Base-by-base conservation (phyloP, 1,140 invertebrate genomes). In the Drosophila leontia region DNA sequence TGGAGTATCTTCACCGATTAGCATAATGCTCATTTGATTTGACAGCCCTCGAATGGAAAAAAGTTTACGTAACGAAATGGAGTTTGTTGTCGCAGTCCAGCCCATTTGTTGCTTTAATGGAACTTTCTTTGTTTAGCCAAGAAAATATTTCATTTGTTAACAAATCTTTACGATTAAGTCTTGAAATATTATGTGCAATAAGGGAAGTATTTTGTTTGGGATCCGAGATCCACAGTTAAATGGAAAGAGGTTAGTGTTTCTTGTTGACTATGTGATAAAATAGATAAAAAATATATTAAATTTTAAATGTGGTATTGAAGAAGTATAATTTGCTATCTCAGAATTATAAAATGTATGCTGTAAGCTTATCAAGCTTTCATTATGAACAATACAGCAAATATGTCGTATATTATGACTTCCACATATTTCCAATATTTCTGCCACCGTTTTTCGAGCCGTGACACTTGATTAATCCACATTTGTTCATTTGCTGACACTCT, bases 11-110 rank as follows among this genome's bases (percentile, higher is more conserved):
- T 71, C 62, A 26, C 44, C 74, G 80, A 88, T 88, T 84, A 84
- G 81, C 84, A 88, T 88, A 88, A 90, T 84, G 80, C 62, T 55
- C 51, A 53, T 84, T 90, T 69, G 69, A 88, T 81, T 81, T 84
- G 84, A 84, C 84, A 84, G 85, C 51, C 34, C 26, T 50, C 68
- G 55, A 67, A 78, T 80, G 80, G 45, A 79, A 35, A 79, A 35
- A 59, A 59, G 75, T 74, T 87, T 75, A 71, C 69, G 67, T 88
- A 80, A 90, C 82, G 50, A 78, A 61, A 29, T 55, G 47, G 35
- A 72, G 80, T 84, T 67, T 50, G 34, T 61, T 58, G 56, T 48
- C 56, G 39, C 61, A 44, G 34, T 48, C 29, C 57, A 51, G 35
- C 64, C 45, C 51, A 60, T 64, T 48, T 39, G 44, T 37, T 50